Conservation (phyloP, 2,113 vertebrate species). For the Mesitornis unicolor region DNA sequence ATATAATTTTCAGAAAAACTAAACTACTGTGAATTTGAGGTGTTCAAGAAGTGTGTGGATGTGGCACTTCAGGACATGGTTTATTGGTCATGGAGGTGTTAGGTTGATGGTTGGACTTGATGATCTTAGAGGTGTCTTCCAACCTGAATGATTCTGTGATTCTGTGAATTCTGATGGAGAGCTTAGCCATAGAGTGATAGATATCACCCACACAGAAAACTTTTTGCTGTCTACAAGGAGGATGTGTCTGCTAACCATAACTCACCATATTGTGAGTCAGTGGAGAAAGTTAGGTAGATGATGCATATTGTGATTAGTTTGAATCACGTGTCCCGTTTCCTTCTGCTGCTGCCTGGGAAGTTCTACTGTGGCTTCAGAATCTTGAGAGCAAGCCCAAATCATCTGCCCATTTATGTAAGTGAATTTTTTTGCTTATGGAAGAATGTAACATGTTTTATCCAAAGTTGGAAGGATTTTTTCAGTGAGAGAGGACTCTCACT, state of each 20-base stretch:
- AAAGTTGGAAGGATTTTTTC: not conserved
- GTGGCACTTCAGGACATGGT: no score
- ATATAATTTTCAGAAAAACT: not conserved
- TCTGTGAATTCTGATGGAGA: not conserved
- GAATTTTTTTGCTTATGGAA: not conserved
- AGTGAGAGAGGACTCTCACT: not conserved
- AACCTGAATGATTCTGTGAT: no score
- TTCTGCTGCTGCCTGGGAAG: not conserved
- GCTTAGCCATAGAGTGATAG: not conserved
- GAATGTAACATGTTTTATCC: not conserved
- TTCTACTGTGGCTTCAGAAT: not conserved
- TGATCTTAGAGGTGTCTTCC: no score
- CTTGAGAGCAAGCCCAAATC: not conserved
- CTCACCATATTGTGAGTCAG: not conserved
- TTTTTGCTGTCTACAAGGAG: not conserved
- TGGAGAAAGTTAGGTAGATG: not conserved
- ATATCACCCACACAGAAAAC: not conserved
- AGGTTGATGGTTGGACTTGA: no score
- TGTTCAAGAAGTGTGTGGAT: no score
- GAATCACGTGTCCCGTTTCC: not conserved
- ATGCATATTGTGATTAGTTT: not conserved
- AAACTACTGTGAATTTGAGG: not conserved
- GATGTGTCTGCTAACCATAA: not conserved
- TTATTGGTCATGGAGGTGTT: no score
- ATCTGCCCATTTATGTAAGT: not conserved